Conservation (phyloP, 2,113 vertebrate species). For the Thamnophis sirtalis region DNA sequence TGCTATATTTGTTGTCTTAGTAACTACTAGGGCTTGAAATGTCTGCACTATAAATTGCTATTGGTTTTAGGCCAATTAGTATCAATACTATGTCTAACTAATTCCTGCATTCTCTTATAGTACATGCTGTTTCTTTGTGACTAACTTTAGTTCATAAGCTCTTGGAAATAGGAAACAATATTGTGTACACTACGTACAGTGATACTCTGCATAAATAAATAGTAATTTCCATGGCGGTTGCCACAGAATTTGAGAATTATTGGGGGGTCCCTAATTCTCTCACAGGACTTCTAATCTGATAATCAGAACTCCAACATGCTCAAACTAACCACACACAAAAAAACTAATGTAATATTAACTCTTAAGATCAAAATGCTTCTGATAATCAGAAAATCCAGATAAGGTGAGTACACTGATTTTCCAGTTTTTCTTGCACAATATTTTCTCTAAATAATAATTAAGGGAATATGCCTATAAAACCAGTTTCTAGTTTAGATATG, state of each 20-base stretch:
- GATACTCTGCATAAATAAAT: background rate
- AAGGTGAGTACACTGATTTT: background rate
- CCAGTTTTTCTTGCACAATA: background rate
- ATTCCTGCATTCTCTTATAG: background rate
- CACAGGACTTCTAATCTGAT: background rate
- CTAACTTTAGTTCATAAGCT: background rate
- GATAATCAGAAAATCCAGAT: background rate
- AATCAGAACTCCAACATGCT: background rate
- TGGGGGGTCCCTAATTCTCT: background rate
- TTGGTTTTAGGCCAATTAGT: background rate
- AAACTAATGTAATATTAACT: background rate
- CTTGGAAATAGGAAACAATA: background rate
- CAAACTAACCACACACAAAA: background rate
- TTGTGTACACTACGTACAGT: background rate
- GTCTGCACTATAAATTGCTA: background rate
- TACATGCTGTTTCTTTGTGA: background rate
- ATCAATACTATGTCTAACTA: background rate
- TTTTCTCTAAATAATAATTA: background rate
- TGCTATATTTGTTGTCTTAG: background rate
- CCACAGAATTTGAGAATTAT: background rate
- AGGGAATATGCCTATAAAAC: background rate
- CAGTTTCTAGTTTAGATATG: background rate
- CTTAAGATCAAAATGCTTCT: background rate
- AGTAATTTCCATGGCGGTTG: background rate
- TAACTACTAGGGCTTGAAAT: background rate